Evolutionary conservation across 1,140 invertebrate genomes (phyloP), one percentile per base, ranked within the genome.

Genomic region (Oreohelix idahoensis): DNA sequence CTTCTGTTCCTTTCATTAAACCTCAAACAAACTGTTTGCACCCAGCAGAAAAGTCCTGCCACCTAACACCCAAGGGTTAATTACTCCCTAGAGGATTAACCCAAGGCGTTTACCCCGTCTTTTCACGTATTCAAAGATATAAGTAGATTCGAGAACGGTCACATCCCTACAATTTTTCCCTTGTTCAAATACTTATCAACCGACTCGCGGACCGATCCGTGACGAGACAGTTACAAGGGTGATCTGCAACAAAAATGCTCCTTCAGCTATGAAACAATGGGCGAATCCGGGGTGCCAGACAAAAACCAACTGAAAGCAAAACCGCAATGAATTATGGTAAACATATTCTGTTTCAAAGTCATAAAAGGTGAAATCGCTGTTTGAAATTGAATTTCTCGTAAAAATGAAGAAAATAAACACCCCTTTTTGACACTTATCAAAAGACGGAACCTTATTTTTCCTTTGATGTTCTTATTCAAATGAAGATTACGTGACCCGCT

Each of bases 341-440:
- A 66, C 63, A 66, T 66, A 66, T 66, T 32, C 63, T 32, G 63
- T 66, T 66, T 66, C 63, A 66, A 66, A 66, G 63, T 32, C 63
- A 32, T 32, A 32, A 66, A 32, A 35, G 63, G 63, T 66, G 63
- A 66, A 66, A 32, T 66, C 63, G 63, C 29, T 66, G 63, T 66
- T 66, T 66, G 53, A 66, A 66, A 32, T 66, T 66, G 29, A 66
- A 66, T 32, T 58, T 66, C 63, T 35, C 5, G n/a, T 32, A 5
- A 32, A 66, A 66, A 29, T 35, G 63, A 66, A 29, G n/a, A 66
- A 66, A 66, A 66, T 66, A 66, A 66, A 66, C 63, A 66, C n/a
- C 63, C 63, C 17, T 66, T 66, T 66, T 35, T 66, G 63, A 66
- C 63, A 66, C 63, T 29, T 66, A 10, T 66, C 1, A 66, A 66